Conservation (phyloP, 23 tunicate genomes). For the Diplosoma virens region DNA sequence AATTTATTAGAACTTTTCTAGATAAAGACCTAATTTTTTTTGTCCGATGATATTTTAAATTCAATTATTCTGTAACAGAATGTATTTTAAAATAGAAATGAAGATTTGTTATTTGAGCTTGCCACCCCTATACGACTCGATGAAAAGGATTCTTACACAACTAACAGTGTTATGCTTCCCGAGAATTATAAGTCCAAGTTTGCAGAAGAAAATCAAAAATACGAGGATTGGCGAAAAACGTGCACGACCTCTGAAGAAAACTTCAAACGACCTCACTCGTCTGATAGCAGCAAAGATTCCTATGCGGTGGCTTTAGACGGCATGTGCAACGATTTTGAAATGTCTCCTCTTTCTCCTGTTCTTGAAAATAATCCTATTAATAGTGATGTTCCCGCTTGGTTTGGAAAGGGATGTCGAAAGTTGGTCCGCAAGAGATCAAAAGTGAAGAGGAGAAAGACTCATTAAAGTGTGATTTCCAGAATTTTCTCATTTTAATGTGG, state of each 20-base stretch:
- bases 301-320: too few species aligned
- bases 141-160: conserved; percentile 3
- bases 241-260: too few species aligned
- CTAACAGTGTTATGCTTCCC: conserved; percentile 15
- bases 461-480: too few species aligned
- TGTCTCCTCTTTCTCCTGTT: neutral
- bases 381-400: conserved; percentile 61
- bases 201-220: neutral
- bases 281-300: too few species aligned
- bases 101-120: conserved; percentile 14
- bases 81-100: too few species aligned
- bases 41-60: too few species aligned
- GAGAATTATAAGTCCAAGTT: neutral
- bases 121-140: conserved; percentile 7
- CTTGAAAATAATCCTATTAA: neutral
- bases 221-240: too few species aligned
- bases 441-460: conserved; percentile 1
- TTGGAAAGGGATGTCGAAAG: conserved; percentile 62
- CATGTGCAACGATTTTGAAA: neutral
- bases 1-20: too few species aligned
- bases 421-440: neutral
- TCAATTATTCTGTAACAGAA: too few species aligned
- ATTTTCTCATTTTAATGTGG: too few species aligned
- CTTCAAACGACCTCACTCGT: too few species aligned
- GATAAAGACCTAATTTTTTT: too few species aligned